Base-by-base conservation (phyloP, 2,113 vertebrate genomes). In the Proterorhinus semilunaris region DNA sequence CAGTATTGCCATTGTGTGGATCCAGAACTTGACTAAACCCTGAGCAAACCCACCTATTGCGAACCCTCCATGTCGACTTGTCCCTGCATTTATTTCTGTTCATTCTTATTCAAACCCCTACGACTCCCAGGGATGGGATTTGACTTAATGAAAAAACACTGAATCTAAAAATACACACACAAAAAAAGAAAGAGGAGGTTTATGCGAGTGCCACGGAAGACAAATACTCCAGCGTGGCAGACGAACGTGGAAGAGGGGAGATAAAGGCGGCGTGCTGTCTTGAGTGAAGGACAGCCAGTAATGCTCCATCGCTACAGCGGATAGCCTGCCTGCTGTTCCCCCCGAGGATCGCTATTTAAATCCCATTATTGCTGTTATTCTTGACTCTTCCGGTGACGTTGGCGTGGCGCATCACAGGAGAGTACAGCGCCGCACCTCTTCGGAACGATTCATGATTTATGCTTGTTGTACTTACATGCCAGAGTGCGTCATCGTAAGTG, bases 351-450 rank as follows among this genome's bases (percentile, higher is more conserved):
- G 75, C 81, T 83, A 84, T 86, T 82, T 84, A 70, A 88, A 85
- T 83, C 78, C 84, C 53, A 87, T 81, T 87, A 83, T 82, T 77
- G 53, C 68, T 10, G 71, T 88, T 87, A 90, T 90, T 87, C 85
- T 71, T 78, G 86, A 82, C 82, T 75, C 68, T 43, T n/a, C 55
- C 47, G 2, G 62, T 86, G 89, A 89, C 71, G 80, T 71, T 11
- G 48, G 54, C 79, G 70, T 65, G 57, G 44, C 8, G 62, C 82
- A 55, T 77, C 68, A 75, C 63, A 73, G 5, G 7, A 58, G 54
- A 68, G 66, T 62, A 49, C 66, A 10, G 6, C 68, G 68, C 78
- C 79, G 55, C 77, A 73, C 54, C 8, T 76, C 69, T 82, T 81
- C 80, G 42, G n/a, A 75, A 66, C 54, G 12, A 61, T 61, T 16